phyloP scores from a whole-genome alignment of 2,113 vertebrate genomes.

The Ciconia stormi region DNA sequence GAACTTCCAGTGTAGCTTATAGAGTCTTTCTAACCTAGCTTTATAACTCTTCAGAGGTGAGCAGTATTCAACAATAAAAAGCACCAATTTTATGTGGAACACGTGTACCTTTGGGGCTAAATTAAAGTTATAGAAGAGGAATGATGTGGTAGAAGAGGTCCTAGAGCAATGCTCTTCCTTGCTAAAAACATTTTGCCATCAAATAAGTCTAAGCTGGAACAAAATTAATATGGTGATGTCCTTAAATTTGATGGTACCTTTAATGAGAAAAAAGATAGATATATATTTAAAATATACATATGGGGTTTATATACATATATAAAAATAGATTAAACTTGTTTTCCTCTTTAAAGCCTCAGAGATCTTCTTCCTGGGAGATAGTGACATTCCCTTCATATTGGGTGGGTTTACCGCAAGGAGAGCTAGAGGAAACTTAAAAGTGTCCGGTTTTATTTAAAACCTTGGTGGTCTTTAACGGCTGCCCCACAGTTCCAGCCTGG shows the following conservation, averaged over 20 bases:
- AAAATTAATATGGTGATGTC: not conserved
- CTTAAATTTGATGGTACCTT: not conserved
- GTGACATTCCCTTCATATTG: conserved; percentile 31
- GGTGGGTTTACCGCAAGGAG: conserved; percentile 30
- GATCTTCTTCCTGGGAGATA: conserved; percentile 16
- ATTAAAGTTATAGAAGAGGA: not conserved
- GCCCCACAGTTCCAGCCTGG: conserved; percentile 57
- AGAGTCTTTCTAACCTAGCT: not conserved
- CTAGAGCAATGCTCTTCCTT: not conserved
- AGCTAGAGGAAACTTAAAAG: conserved; percentile 58
- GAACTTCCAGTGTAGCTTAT: not conserved
- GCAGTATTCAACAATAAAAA: not conserved
- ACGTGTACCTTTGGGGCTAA: not conserved
- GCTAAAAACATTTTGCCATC: not conserved
- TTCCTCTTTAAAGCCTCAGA: not conserved
- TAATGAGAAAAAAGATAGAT: not conserved
- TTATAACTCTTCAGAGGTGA: not conserved
- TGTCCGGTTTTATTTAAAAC: conserved; percentile 66
- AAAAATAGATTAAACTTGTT: not conserved
- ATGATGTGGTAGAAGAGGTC: not conserved
- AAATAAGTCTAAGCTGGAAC: not conserved
- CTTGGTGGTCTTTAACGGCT: conserved; percentile 69
- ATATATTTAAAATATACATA: not conserved
- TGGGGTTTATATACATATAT: not conserved
- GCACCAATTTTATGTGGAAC: not conserved